A percentile compares a stretch with the other conserved stretches of the same genome.
These are phyloP conservation scores for Porites australiensis DNA, from an alignment of 64 coral and sea anemone species.

Conservation along the genomic window DNA sequence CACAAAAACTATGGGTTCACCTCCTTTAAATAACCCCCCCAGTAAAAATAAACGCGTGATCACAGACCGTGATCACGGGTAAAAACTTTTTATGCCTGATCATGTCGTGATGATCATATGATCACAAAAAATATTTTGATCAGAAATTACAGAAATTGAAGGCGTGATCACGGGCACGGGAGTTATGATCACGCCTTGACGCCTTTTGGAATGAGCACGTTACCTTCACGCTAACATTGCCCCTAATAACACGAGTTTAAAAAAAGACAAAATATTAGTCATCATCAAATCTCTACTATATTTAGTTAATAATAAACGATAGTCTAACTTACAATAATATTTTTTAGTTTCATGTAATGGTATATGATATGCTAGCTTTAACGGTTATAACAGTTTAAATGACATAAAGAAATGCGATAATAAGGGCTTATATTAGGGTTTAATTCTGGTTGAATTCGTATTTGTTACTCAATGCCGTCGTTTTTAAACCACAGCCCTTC, in stretches of 20 bases:
- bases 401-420: neutral
- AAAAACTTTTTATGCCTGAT: no score
- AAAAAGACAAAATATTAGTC: neutral
- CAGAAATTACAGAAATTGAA: neutral
- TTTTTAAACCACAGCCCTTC: neutral
- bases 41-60: no score
- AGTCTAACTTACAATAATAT: neutral
- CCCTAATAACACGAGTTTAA: no score
- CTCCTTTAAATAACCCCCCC: neutral
- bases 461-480: neutral
- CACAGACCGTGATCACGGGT: no score
- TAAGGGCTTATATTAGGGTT: neutral
- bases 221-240: no score
- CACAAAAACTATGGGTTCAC: slow-evolving; percentile 8
- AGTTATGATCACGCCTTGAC: no score
- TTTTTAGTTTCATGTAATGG: neutral
- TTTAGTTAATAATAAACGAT: neutral
- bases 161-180: no score
- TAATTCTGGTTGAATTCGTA: neutral
- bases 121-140: no score
- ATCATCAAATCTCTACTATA: neutral
- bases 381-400: neutral
- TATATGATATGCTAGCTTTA: neutral
- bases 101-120: no score
- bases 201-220: no score